phyloP scores from a whole-genome alignment of 92 coral and sea anemone genomes.

The Parazoanthus atlanticus region DNA sequence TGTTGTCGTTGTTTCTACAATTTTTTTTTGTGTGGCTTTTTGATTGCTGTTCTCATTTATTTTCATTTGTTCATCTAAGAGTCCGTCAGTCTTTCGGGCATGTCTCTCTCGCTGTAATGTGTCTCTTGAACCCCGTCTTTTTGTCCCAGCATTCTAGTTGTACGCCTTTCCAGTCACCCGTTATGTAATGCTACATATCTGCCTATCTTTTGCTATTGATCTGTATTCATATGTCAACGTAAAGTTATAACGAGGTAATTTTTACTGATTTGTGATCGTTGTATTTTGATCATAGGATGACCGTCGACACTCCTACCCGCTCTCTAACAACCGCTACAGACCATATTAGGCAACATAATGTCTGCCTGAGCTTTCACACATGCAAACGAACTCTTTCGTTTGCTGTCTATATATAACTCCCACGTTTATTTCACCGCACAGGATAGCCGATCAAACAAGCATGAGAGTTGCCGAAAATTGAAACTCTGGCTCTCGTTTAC shows the following conservation, averaged over 20 bases:
- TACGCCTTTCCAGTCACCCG: neutral
- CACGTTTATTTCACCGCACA: neutral
- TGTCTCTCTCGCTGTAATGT: neutral
- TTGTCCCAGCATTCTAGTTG: neutral
- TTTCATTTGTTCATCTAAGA: neutral
- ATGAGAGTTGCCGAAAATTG: neutral
- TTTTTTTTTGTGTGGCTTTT: neutral
- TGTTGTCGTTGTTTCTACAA: neutral
- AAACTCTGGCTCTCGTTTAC: too few relatives aligned
- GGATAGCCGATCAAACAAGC: neutral
- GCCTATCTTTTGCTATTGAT: neutral
- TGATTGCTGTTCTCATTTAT: neutral
- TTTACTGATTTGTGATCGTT: neutral
- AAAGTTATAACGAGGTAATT: neutral
- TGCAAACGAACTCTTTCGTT: neutral
- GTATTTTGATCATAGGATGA: slow-evolving; percentile 48
- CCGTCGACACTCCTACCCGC: slow-evolving; percentile 85
- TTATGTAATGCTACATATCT: neutral
- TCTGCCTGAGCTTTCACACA: neutral
- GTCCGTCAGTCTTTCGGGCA: neutral
- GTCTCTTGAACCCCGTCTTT: neutral
- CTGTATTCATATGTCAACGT: neutral
- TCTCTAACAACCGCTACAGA: slow-evolving; percentile 69
- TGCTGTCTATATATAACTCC: neutral
- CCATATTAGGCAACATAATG: slow-evolving; percentile 52